phyloP scores from a whole-genome alignment of 2,797 vertebrate genomes.

The Heliangelus exortis region DNA sequence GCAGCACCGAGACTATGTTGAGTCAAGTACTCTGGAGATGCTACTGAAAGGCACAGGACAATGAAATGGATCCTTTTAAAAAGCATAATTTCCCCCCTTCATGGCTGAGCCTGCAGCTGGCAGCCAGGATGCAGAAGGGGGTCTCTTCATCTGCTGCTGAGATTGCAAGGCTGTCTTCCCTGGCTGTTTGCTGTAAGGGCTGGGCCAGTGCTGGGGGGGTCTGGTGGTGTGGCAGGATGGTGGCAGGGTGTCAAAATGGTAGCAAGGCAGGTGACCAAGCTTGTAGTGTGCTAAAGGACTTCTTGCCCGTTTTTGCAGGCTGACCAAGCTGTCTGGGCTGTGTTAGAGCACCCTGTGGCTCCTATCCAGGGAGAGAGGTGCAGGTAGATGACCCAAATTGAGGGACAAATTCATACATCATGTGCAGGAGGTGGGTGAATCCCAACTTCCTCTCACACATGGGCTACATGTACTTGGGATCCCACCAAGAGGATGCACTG shows the following conservation, averaged over 20 bases:
- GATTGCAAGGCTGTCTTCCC: neutral
- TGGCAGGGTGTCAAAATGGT: neutral
- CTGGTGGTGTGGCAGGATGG: neutral
- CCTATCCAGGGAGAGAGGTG: neutral
- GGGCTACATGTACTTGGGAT: fast-evolving
- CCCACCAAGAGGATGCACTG: neutral
- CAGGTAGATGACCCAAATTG: neutral
- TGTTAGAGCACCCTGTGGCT: neutral
- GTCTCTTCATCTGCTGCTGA: neutral
- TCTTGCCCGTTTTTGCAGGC: neutral
- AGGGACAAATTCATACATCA: neutral
- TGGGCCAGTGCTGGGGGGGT: neutral
- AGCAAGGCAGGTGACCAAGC: neutral
- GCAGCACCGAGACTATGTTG: neutral
- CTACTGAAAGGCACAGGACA: neutral
- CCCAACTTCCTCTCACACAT: neutral
- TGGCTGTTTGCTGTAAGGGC: neutral
- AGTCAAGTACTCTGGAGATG: neutral
- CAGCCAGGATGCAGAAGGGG: neutral
- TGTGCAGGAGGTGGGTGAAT: neutral
- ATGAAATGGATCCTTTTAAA: neutral
- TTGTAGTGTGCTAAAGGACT: fast-evolving
- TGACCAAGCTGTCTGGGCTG: neutral
- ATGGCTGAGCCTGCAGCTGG: neutral
- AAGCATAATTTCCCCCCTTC: neutral